Percentiles rank a stretch among this genome's conserved stretches.
phyloP scores from a whole-genome alignment of 2,113 vertebrate genomes.

The Collichthys lucidus region DNA sequence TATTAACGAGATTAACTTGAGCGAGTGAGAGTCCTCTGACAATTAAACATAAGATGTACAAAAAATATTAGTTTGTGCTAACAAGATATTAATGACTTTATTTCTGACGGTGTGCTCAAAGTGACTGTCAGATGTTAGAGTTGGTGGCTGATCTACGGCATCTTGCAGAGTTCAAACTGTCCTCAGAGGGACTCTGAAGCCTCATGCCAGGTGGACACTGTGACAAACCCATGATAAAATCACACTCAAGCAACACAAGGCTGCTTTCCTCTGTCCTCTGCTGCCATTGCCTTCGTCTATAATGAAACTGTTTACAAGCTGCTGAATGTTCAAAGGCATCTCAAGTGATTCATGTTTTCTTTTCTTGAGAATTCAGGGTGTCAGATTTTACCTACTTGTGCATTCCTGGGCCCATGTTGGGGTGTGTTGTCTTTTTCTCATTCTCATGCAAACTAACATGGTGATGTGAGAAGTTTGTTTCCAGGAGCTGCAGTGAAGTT shows the following conservation, averaged over 20 bases:
- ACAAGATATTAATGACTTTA: background rate
- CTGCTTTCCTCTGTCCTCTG: background rate
- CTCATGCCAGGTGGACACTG: constrained; percentile 10
- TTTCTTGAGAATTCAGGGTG: background rate
- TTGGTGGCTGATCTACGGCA: background rate
- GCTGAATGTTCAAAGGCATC: background rate
- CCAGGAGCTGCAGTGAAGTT: background rate
- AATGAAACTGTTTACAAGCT: background rate
- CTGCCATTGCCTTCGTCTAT: background rate
- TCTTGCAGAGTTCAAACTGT: background rate
- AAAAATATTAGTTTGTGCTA: background rate
- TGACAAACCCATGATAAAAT: background rate
- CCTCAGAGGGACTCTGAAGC: background rate
- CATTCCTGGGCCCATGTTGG: background rate
- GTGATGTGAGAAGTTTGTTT: background rate
- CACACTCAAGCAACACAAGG: background rate
- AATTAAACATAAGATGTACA: background rate
- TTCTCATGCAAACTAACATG: background rate
- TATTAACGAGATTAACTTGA: background rate
- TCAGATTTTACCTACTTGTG: background rate
- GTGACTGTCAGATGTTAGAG: background rate
- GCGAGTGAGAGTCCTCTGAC: background rate
- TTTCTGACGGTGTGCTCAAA: background rate
- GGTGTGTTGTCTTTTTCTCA: background rate
- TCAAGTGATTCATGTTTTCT: background rate